Conservation (phyloP, 2,113 vertebrate species). For the Mesitornis unicolor region DNA sequence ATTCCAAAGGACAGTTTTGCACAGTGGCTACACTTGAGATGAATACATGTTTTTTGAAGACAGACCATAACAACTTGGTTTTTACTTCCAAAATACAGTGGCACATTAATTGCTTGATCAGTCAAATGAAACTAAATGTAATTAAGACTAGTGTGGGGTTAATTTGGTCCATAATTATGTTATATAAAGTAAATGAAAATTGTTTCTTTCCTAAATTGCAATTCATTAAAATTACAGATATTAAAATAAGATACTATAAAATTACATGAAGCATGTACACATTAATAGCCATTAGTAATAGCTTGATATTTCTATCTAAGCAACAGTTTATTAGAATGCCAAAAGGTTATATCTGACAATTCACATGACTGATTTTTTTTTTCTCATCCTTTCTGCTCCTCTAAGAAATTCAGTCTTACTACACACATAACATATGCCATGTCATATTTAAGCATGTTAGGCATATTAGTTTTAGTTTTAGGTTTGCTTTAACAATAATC, state of each 20-base stretch:
- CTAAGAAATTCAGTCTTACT: conserved; percentile 51
- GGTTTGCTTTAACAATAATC: background rate
- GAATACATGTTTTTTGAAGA: conserved; percentile 75
- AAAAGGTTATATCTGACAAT: conserved; percentile 83
- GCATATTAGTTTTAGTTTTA: background rate
- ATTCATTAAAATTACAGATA: conserved; percentile 98
- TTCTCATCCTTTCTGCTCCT: conserved; percentile 54
- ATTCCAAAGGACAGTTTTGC: conserved; percentile 64
- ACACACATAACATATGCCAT: background rate
- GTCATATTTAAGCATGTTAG: background rate
- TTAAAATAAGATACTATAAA: conserved; percentile 94
- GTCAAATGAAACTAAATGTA: conserved; percentile 97
- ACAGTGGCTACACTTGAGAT: conserved; percentile 64
- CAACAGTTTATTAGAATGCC: conserved; percentile 82
- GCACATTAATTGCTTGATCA: conserved; percentile 90
- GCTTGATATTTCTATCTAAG: conserved; percentile 86
- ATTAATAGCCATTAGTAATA: conserved; percentile 89
- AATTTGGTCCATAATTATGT: conserved; percentile 98
- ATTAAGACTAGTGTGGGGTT: conserved; percentile 98
- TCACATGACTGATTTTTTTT: conserved; percentile 77
- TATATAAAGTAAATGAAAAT: conserved; percentile 95
- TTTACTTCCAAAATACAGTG: conserved; percentile 83
- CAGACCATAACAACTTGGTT: conserved; percentile 76
- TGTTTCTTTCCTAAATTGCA: conserved; percentile 96
- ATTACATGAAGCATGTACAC: conserved; percentile 95